Conservation (phyloP, 2,888 invertebrate species). For the Netelia melanura region DNA sequence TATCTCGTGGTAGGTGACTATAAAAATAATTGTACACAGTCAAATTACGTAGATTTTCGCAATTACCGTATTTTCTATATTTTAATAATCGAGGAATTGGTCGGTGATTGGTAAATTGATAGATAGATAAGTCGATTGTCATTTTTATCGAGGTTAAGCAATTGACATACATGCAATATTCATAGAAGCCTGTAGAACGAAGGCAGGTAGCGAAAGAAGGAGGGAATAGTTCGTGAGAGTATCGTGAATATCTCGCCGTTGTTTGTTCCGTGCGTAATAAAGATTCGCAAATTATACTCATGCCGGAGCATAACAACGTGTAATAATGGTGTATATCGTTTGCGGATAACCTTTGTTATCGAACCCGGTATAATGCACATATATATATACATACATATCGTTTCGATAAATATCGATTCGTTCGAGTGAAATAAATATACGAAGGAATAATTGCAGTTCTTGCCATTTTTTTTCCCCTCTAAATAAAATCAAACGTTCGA, state of each 20-base stretch:
- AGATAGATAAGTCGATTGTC: not conserved
- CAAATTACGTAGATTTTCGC: not conserved
- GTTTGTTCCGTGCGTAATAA: not conserved
- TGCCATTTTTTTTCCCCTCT: not conserved
- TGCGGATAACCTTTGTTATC: slow-evolving; percentile 75
- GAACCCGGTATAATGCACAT: slow-evolving; percentile 53
- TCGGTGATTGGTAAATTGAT: not conserved
- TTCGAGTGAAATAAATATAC: not conserved
- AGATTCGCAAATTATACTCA: slow-evolving; percentile 32
- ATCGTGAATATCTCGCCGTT: not conserved
- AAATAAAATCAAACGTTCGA: not conserved
- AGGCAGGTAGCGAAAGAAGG: not conserved
- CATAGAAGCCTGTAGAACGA: not conserved
- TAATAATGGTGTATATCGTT: slow-evolving; percentile 72
- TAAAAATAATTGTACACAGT: not conserved
- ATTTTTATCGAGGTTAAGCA: not conserved
- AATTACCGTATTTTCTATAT: not conserved
- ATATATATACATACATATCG: not conserved
- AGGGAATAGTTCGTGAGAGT: slow-evolving; percentile 18
- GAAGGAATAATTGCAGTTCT: slow-evolving; percentile 7
- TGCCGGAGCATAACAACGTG: slow-evolving; percentile 66
- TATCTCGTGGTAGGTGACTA: too few relatives aligned
- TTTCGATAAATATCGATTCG: not conserved
- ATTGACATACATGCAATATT: not conserved
- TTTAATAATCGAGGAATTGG: not conserved